Base-by-base conservation (phyloP, 2,113 vertebrate species). In the Pachycephala philippinensis region DNA sequence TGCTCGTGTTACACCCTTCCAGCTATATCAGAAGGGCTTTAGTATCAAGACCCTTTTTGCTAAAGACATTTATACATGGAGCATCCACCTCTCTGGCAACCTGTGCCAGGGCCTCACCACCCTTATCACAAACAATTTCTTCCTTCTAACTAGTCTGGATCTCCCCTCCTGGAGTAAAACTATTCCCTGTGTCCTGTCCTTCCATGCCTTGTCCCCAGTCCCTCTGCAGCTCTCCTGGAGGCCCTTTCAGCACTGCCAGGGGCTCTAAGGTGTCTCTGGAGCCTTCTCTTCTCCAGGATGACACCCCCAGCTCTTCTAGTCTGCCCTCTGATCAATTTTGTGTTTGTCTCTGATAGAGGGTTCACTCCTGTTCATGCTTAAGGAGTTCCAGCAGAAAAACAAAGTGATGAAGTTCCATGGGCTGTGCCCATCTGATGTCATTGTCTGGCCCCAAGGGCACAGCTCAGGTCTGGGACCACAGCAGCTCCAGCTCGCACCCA, bases 201-300 rank as follows among this genome's bases (percentile, higher is more conserved):
- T 7, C 6, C 11, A 7, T 3, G 2, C 10, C 15, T 27, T 22
- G 3, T 40, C 28, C 31, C 42, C 5, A 33, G 6, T 7, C 26
- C 31, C 64, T 56, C 3, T 24, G 4, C 35, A 56, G 31, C 35
- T 50, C 40, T 57, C 64, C 33, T 77, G 71, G 40, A 64, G 13
- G 1, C 31, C 6, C 27, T 63, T 28, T 0, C 72, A 11, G 21
- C 6, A 7, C 0, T 35, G 5, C 0, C 11, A 71, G 23, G 11
- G 2, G 3, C 49, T 14, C 21, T 23, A 1, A 69, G 28, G 0
- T 54, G 8, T 70, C 10, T 12, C 30, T 20, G 22, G 7, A 83
- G 3, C 15, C 24, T 60, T 53, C 27, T 69, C 45, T 52, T 53
- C 11, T 53, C 7, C 75, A 75, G 13, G 24, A 7, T 54, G 40